Base-by-base conservation (phyloP, 2,888 invertebrate genomes). In the Copidosoma aretas region DNA sequence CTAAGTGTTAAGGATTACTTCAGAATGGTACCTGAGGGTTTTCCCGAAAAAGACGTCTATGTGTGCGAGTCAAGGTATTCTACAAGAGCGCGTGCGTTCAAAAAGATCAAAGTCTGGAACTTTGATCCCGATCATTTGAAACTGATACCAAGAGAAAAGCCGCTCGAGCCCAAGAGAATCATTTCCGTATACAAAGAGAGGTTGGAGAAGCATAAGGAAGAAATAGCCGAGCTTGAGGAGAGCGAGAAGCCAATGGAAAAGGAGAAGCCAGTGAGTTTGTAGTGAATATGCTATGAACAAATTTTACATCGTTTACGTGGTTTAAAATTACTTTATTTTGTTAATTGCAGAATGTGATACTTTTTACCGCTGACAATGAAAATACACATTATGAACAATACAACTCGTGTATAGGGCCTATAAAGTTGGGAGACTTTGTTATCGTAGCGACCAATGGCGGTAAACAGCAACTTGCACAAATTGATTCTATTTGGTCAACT, bases 11-110 rank as follows among this genome's bases (percentile, higher is more conserved):
- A 93, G 81, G 97, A 98, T 81, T 98, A 97, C 85, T 94, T 97
- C 82, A 93, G 94, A 81, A 90, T 89, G 82, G 89, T 89, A 74
- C 97, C 98, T 0, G 93, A 94, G 87, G 90, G 92, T 22, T 93
- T 94, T 79, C 88, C 91, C 0, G 95, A 97, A 72, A 94, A 95
- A 79, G 97, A 99, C 84, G 92, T 98, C 1, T 99, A 93, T 80
- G 97, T 98, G 0, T 98, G 98, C 83, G 98, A 99, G 85, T 97
- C 95, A 21, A 89, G 97, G 8, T 99, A 99, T 84, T 93, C 91
- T 75, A 91, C 94, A 0, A 91, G 91, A 77, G 89, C 90, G 49
- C 89, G 95, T 71, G 90, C 91, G 77, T 98, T 98, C 84, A 96
- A 96, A 84, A 98, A 98, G 85, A 95, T 98, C 69, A 95, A 94